Base-by-base conservation (phyloP, 2,797 vertebrate genomes). In the Falco novaeseelandiae region DNA sequence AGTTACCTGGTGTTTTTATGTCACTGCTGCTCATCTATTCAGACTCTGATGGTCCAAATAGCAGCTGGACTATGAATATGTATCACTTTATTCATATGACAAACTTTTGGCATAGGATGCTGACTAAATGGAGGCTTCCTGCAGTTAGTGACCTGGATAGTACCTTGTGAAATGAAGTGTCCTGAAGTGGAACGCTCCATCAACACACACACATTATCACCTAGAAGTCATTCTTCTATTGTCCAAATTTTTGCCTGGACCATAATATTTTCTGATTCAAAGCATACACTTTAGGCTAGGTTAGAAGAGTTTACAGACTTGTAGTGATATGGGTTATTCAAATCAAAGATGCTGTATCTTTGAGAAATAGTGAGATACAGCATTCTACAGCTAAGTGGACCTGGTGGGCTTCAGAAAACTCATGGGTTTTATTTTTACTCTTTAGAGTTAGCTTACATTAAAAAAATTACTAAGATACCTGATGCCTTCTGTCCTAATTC, bases 1-100 rank as follows among this genome's bases (percentile, higher is more conserved):
- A 95, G 89, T 59, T 94, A 78, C 97, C 91, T 76, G 77, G 89
- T 82, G 92, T 30, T 92, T 96, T 90, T 95, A 85, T 95, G 93
- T 88, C 74, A 66, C 84, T 65, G 91, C 90, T 93, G 91, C 92
- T 96, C 82, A 92, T 74, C 91, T 70, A 16, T 70, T 26, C 85
- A 89, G 94, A 49, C 66, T 93, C 5, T 51, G 87, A 81, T 94
- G 95, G 84, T 88, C 71, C 95, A 87, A 67, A 83, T 8, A 96
- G 95, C 92, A 95, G 83, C 95, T 93, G 92, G 93, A 73, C 84
- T 70, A 46, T 81, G 90, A 94, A 92, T 93, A 59, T 84, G 36
- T 17, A 90, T 71, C 79, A 29, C 84, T 92, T 67, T 49, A 77
- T 78, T 93, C 59, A 32, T 25, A 18, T 49, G 89, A 90, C 77